Conservation (phyloP, 2,113 vertebrate genomes). For the Cettia cetti region DNA sequence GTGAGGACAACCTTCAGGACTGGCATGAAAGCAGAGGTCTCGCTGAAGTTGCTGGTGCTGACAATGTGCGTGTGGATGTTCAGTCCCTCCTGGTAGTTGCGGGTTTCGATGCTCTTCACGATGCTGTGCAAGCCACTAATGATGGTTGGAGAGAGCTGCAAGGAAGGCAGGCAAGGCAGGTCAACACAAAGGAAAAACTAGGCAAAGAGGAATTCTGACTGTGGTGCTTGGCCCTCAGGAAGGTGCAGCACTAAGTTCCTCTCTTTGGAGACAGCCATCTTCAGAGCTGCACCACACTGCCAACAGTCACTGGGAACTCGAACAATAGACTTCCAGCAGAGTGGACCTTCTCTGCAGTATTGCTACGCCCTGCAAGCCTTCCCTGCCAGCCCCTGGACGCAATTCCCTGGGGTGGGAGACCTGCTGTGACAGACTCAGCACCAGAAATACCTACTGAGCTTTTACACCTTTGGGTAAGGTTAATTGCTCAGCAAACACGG, state of each 20-base stretch:
- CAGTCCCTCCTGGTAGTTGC: constrained; percentile 86
- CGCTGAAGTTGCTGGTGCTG: constrained; percentile 97
- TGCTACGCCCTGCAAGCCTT: neutral
- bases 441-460: neutral
- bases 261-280: neutral
- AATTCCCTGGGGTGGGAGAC: neutral
- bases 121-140: constrained; percentile 90
- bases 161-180: neutral
- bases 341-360: neutral
- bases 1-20: constrained; percentile 96
- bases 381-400: neutral
- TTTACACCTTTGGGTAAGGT: neutral
- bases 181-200: neutral
- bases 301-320: neutral
- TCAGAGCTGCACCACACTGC: neutral
- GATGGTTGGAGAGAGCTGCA: constrained; percentile 91
- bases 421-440: neutral
- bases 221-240: neutral
- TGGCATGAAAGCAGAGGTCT: constrained; percentile 98
- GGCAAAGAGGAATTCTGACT: neutral
- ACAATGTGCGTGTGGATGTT: constrained; percentile 96
- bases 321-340: neutral
- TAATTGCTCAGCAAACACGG: neutral
- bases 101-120: constrained; percentile 83
- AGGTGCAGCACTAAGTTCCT: neutral